phyloP scores from a whole-genome alignment of 2,113 vertebrate genomes.

The Phaethornis superciliosus region DNA sequence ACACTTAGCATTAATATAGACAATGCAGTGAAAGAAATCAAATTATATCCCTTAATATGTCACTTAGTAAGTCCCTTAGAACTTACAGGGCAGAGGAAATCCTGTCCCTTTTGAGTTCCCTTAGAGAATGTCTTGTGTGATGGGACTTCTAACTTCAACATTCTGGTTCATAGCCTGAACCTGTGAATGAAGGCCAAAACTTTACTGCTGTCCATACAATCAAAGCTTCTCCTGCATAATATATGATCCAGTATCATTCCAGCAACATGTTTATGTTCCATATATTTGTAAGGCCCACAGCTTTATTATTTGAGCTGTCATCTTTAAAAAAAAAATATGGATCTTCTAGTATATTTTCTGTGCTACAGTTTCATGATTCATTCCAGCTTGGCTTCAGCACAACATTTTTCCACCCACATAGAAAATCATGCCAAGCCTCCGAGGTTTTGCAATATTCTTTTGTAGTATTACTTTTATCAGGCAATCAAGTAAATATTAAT shows the following conservation, averaged over 20 bases:
- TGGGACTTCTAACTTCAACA: not conserved
- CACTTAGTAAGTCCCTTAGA: not conserved
- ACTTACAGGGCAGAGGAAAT: not conserved
- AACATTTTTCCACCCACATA: slow-evolving; percentile 80
- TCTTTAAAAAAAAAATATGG: not conserved
- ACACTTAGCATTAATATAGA: not conserved
- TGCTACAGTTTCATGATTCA: slow-evolving; percentile 75
- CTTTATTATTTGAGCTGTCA: slow-evolving; percentile 58
- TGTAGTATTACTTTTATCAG: slow-evolving; percentile 82
- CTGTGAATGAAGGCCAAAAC: not conserved
- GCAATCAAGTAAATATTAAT: slow-evolving; percentile 81
- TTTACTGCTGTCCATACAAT: not conserved
- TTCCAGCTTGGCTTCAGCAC: slow-evolving; percentile 75
- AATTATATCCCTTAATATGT: not conserved
- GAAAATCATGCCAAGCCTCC: slow-evolving; percentile 77
- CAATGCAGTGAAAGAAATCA: not conserved
- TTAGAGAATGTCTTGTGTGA: not conserved
- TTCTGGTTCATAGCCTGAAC: not conserved
- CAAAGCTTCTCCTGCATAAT: not conserved
- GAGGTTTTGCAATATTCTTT: slow-evolving; percentile 83
- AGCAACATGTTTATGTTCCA: slow-evolving; percentile 9
- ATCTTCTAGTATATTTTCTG: slow-evolving; percentile 63
- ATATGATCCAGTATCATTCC: not conserved
- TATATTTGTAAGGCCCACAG: slow-evolving; percentile 2
- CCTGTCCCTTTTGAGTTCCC: not conserved